Base-by-base conservation (phyloP, 2,113 vertebrate species). In the Ophthalmotilapia sp. region DNA sequence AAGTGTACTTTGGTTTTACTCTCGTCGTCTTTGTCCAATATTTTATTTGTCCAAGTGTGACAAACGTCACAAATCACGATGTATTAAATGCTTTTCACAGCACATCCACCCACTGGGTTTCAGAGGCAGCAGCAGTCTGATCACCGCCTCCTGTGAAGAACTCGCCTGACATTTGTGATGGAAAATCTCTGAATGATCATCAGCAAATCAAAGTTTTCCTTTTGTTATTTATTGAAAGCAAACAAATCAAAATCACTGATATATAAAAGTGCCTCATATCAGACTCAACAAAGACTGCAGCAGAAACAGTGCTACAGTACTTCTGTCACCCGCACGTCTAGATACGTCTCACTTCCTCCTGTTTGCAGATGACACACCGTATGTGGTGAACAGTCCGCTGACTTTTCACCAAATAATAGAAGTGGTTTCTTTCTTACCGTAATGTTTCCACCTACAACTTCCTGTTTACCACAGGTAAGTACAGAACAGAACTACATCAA, bases 21-120 rank as follows among this genome's bases (percentile, higher is more conserved):
- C 0, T 38, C 0, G 2, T 65, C 3, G 0, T 65, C 2, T 65
- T 38, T 38, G 0, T 21, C 1, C 10, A 38, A n/a, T 38, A 65
- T 65, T 65, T n/a, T 65, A 38, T 38, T 36, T 65, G 31, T 65
- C 33, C 33, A 65, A 38, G 31, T 38, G 60, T 12, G 60, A 65
- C 17, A 65, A 65, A 38, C 10, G 0, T 38, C 4, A 0, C 31
- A 38, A 65, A 38, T 65, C 10, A 65, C 2, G 0, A 38, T 3
- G 60, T 65, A 36, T n/a, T 2, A n/a, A 65, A 21, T 0, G 2
- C 60, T 38, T 65, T 36, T 0, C 60, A 13, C 60, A 65, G 60
- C 60, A 65, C 17, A 65, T 65, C 60, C 60, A 65, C 0, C 6
- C 33, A 13, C 60, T 38, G 19, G 33, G 6, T 7, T 65, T 65